Conservation (phyloP, 2,797 vertebrate genomes). For the Anguilla anguilla region DNA sequence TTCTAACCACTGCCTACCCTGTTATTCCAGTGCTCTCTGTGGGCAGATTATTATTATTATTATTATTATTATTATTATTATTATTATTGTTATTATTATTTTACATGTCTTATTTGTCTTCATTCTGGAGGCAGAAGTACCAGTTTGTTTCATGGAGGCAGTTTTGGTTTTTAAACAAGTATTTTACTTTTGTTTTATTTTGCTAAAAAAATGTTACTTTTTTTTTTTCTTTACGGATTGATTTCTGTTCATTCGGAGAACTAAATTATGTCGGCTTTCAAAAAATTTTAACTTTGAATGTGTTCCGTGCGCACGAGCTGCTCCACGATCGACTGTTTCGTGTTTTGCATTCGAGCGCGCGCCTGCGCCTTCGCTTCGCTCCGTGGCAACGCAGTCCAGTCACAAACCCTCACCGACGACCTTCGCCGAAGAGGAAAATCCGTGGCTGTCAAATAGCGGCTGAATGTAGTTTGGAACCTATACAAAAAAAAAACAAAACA, state of each 20-base stretch:
- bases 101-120: slow-evolving; percentile 7
- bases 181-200: background rate
- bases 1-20: background rate
- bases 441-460: background rate
- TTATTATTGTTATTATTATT: slow-evolving; percentile 20
- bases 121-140: background rate
- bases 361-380: background rate
- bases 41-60: background rate
- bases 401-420: background rate
- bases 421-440: background rate
- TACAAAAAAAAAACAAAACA: background rate
- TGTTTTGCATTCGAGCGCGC: background rate
- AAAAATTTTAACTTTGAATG: slow-evolving; percentile 18
- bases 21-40: slow-evolving; percentile 7
- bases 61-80: background rate
- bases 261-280: background rate
- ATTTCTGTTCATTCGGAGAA: background rate
- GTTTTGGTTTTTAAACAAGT: slow-evolving; percentile 2
- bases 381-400: background rate
- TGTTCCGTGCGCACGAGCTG: slow-evolving; percentile 10
- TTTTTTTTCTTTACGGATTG: background rate
- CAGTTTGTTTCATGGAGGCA: background rate
- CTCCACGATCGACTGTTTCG: background rate
- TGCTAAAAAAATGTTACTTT: background rate
- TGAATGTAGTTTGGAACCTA: slow-evolving; percentile 12